Base-by-base conservation (phyloP, 2,113 vertebrate species). In the Mungos mungo region DNA sequence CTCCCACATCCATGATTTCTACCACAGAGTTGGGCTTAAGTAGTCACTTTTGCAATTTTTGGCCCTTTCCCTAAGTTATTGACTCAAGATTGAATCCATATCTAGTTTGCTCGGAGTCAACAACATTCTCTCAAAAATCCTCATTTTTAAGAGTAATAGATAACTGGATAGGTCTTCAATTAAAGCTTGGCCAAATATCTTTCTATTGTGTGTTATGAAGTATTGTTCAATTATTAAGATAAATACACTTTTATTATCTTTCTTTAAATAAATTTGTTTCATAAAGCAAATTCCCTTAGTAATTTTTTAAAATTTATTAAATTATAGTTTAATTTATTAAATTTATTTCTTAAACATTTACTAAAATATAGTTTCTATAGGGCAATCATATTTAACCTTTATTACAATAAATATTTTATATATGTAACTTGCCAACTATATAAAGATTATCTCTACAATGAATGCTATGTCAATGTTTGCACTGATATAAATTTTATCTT, bases 281-380 rank as follows among this genome's bases (percentile, higher is more conserved):
- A 89, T 15, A 77, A 91, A 71, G 35, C 10, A 84, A 95, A 23
- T 5, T 27, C 7, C 7, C 35, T 94, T 81, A 68, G 18, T 54
- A 47, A 92, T 21, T 92, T 81, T 93, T 80, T 3, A 15, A 90
- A 15, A 90, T 76, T 82, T 77, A 89, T 82, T 91, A 88, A 69
- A 85, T 85, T 72, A 45, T 74, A 77, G 6, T 41, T 88, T 81
- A 74, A 72, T 23, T 72, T 74, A 41, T 41, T 72, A 38, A 72
- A 41, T 76, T 38, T 41, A 41, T 72, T 76, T 47, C 45, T 76
- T 88, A 65, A 80, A 15, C 13, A 87, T 76, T 87, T 79, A 86
- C 77, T 93, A 89, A 72, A 87, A 68, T 66, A 35, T 83, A 77
- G 8, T 23, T 81, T 85, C 54, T 10, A 31, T 57, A 15, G 10